Evolutionary conservation across 2,113 vertebrate genomes (phyloP), one percentile per base, ranked within the genome.

Genomic region (Glaucomys volans): DNA sequence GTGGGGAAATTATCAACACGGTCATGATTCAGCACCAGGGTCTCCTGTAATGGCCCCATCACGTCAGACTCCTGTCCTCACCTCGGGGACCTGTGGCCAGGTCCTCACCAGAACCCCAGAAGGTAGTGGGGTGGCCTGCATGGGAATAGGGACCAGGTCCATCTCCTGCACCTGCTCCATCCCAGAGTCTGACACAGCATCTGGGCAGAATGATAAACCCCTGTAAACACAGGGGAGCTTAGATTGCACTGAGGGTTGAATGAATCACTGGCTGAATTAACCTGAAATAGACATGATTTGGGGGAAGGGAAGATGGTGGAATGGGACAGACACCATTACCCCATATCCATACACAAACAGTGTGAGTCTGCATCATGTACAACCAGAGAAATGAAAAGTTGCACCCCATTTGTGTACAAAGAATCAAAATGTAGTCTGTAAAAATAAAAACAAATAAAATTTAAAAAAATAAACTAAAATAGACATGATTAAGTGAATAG

Each of bases 21-120:
- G 30, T 35, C 20, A 17, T 3, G 17, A 26, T 18, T 42, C 20
- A 0, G 16, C 32, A 3, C n/a, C 8, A 1, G 11, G 20, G 62
- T n/a, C 9, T 9, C 20, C 30, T 32, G 18, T 18, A 47, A 47
- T n/a, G 4, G 30, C n/a, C 16, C 40, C 0, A 3, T 17, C 42
- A 12, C 7, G 17, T 18, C 50, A 6, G 30, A 22, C 10, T 35
- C 1, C 2, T 6, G 35, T 44, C 9, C 18, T 72, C 8, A 12
- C 47, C 28, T 42, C 37, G 0, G 4, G 66, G 4, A 4, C 44
- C 74, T 5, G 20, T 1, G 71, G 22, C 44, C 67, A 16, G 50
- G 75, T 52, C 22, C 24, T 87, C 64, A 8, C 64, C 13, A 32
- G 28, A 35, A 75, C 10, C 32, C 11, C 13, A 66, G 69, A 47